A percentile compares a stretch with the other conserved stretches of the same genome.
Conservation (phyloP, 2,797 vertebrate genomes). For the Darevskia nairensis region DNA sequence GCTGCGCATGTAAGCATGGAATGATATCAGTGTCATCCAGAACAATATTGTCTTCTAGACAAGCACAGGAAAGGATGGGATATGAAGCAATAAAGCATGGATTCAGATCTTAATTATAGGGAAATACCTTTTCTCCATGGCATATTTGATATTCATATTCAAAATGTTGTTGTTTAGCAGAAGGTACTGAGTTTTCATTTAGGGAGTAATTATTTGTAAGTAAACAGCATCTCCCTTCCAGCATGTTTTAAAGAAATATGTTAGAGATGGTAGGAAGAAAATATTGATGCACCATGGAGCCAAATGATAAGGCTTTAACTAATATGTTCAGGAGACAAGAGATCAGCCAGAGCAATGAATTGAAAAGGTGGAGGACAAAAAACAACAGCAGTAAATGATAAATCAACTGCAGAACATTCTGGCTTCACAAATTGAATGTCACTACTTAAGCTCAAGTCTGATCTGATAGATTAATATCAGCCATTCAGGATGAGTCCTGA, state of each 20-base stretch:
- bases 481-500: constrained; percentile 25
- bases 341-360: background rate
- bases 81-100: constrained; percentile 23
- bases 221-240: background rate
- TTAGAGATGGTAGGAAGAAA: background rate
- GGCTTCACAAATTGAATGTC: constrained; percentile 35
- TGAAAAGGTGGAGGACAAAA: constrained; percentile 26
- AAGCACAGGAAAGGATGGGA: constrained; percentile 21
- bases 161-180: constrained; percentile 21
- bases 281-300: background rate
- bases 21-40: constrained; percentile 35
- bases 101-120: constrained; percentile 45
- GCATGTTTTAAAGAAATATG: background rate
- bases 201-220: background rate
- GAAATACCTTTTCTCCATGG: constrained; percentile 38
- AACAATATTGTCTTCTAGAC: constrained; percentile 40
- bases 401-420: background rate
- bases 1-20: constrained; percentile 29
- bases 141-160: constrained; percentile 30
- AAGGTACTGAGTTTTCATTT: background rate
- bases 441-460: constrained; percentile 13
- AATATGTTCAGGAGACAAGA: background rate
- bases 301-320: constrained; percentile 8
- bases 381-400: background rate
- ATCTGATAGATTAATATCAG: constrained; percentile 24